A percentile compares a stretch with the other conserved stretches of the same genome.
phyloP scores from a whole-genome alignment of 23 tunicate genomes.

The Diplosoma virens region DNA sequence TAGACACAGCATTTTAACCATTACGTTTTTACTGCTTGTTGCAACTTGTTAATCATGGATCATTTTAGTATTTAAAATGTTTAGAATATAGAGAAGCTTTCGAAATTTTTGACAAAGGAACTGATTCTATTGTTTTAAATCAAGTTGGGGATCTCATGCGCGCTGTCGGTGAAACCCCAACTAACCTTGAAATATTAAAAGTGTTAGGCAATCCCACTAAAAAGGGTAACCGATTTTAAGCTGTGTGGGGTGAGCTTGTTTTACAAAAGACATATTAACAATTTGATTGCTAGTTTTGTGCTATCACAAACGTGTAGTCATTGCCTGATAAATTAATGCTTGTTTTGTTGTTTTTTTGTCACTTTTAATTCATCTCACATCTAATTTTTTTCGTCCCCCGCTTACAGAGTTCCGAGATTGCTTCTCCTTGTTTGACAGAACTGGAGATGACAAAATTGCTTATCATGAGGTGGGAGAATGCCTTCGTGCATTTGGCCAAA shows the following conservation, averaged over 20 bases:
- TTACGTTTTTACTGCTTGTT: too few species aligned
- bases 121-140: constrained; percentile 48
- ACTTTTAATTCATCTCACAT: not conserved
- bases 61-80: too few species aligned
- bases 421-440: constrained; percentile 42
- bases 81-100: constrained; percentile 93
- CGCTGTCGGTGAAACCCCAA: constrained; percentile 95
- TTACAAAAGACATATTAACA: too few species aligned
- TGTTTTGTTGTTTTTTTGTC: not conserved
- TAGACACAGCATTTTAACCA: too few species aligned
- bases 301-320: too few species aligned
- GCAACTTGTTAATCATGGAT: too few species aligned
- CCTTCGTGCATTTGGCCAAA: constrained; percentile 83
- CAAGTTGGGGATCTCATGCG: constrained; percentile 92
- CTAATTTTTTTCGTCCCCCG: not conserved
- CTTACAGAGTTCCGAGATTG: constrained; percentile 18
- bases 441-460: constrained; percentile 34
- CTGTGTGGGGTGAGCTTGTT: not conserved
- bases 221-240: constrained; percentile 54
- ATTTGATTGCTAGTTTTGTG: too few species aligned
- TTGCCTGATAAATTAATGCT: too few species aligned
- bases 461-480: constrained; percentile 67
- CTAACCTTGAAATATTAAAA: constrained; percentile 78
- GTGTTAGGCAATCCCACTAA: constrained; percentile 88
- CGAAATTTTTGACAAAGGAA: constrained; percentile 86